Evolutionary conservation across 2,888 invertebrate species (phyloP).

Genomic region (Cantharis rustica): DNA sequence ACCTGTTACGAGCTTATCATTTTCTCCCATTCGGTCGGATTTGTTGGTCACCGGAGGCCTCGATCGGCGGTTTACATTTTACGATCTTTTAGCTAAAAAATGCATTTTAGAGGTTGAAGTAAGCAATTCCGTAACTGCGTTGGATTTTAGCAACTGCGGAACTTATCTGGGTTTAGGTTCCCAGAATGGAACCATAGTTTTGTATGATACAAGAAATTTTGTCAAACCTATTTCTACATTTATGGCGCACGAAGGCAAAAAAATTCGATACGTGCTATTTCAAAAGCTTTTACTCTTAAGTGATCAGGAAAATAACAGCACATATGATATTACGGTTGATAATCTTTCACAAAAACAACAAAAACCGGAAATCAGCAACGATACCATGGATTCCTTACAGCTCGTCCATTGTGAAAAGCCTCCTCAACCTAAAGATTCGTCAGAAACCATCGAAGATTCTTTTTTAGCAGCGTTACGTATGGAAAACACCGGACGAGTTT

Average conservation of each 20-base stretch:
- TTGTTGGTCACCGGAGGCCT: slow-evolving; percentile 62
- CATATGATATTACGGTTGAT: neutral
- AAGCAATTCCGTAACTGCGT: slow-evolving; percentile 46
- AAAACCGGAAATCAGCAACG: neutral
- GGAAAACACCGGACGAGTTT: neutral
- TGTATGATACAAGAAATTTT: slow-evolving; percentile 63
- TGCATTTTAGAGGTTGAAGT: slow-evolving; percentile 48
- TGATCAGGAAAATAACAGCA: neutral
- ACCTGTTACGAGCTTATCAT: slow-evolving; percentile 63
- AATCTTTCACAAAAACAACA: neutral
- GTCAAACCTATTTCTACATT: slow-evolving; percentile 57
- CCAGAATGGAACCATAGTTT: slow-evolving; percentile 60
- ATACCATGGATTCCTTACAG: neutral
- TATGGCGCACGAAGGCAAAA: slow-evolving; percentile 58
- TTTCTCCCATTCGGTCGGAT: slow-evolving; percentile 62
- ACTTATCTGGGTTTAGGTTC: slow-evolving; percentile 62
- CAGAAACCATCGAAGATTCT: slow-evolving; percentile 40
- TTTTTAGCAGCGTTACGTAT: slow-evolving; percentile 45
- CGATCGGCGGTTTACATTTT: slow-evolving; percentile 63
- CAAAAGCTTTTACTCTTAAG: slow-evolving; percentile 50
- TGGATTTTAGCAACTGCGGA: slow-evolving; percentile 51
- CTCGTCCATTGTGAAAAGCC: neutral
- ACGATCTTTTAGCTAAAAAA: slow-evolving; percentile 58
- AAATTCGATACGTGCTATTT: slow-evolving; percentile 58
- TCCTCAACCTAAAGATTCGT: neutral